phyloP scores from a whole-genome alignment of 2,888 invertebrate genomes.

The Dendrolimus houi region DNA sequence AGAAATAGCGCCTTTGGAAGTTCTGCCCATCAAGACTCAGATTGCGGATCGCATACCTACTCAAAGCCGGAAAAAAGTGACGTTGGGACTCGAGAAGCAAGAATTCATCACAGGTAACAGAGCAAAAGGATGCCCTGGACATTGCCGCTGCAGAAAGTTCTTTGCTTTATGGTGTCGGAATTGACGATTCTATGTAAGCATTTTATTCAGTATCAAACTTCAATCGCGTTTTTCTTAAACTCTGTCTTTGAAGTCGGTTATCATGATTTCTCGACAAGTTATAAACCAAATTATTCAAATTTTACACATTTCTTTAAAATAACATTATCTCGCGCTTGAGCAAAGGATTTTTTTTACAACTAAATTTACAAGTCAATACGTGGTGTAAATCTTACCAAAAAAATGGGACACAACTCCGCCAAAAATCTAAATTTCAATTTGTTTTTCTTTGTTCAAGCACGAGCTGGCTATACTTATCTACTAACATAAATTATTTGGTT shows the following conservation, averaged over 20 bases:
- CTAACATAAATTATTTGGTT: neutral
- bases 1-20: too few species aligned
- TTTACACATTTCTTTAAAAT: neutral
- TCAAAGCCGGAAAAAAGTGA: too few species aligned
- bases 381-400: neutral
- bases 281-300: neutral
- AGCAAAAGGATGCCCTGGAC: too few species aligned
- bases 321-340: neutral
- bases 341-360: neutral
- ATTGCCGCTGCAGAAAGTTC: too few species aligned
- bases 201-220: neutral
- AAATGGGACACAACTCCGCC: neutral
- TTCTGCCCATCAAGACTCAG: too few species aligned
- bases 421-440: neutral
- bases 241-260: neutral
- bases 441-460: neutral
- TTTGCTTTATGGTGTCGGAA: too few species aligned
- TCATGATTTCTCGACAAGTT: neutral
- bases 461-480: neutral
- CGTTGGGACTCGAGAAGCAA: too few species aligned
- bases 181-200: neutral
- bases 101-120: too few species aligned
- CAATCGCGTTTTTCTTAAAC: neutral
- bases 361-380: neutral
- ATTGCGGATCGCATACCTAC: too few species aligned